Percentiles rank a stretch among this genome's conserved stretches.
These are phyloP conservation scores for Poeciliopsis prolifica DNA, from an alignment of 2,113 vertebrate genomes.

Conservation along the genomic window DNA sequence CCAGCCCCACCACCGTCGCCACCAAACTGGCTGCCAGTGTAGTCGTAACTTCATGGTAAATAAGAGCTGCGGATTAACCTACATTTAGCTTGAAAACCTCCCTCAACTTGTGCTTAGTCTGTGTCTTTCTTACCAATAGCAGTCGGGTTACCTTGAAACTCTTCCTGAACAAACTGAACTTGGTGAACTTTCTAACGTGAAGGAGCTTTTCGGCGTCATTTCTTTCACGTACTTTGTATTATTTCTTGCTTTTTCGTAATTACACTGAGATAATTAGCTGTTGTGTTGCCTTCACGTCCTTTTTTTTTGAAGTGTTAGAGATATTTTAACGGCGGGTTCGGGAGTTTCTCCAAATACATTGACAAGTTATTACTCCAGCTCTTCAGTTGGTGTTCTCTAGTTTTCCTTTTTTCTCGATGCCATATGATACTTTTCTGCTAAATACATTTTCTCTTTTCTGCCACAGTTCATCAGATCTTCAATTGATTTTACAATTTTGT, in stretches of 20 bases:
- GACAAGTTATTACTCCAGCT: no score
- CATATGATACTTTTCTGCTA: not conserved
- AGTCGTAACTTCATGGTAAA: slow-evolving; percentile 8
- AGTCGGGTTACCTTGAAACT: slow-evolving; percentile 17
- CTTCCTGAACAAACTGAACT: slow-evolving; percentile 1
- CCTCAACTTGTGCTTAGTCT: not conserved
- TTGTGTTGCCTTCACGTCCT: not conserved
- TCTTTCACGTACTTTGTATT: not conserved
- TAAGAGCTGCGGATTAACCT: slow-evolving; percentile 42
- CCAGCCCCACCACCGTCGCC: not conserved
- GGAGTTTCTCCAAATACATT: no score
- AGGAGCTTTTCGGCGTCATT: not conserved
- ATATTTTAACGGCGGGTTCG: no score
- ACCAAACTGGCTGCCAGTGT: slow-evolving; percentile 37
- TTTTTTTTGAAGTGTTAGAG: no score
- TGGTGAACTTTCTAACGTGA: not conserved
- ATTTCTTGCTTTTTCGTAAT: not conserved
- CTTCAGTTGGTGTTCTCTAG: no score
- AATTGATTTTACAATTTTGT: not conserved
- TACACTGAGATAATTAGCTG: not conserved
- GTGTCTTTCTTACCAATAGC: not conserved
- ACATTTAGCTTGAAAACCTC: slow-evolving; percentile 24
- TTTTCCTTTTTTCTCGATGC: not conserved
- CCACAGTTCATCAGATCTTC: not conserved
- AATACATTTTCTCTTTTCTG: not conserved